A percentile compares a stretch with the other conserved stretches of the same genome.
phyloP scores from a whole-genome alignment of 2,797 vertebrate genomes.

The Sciurus vulgaris region DNA sequence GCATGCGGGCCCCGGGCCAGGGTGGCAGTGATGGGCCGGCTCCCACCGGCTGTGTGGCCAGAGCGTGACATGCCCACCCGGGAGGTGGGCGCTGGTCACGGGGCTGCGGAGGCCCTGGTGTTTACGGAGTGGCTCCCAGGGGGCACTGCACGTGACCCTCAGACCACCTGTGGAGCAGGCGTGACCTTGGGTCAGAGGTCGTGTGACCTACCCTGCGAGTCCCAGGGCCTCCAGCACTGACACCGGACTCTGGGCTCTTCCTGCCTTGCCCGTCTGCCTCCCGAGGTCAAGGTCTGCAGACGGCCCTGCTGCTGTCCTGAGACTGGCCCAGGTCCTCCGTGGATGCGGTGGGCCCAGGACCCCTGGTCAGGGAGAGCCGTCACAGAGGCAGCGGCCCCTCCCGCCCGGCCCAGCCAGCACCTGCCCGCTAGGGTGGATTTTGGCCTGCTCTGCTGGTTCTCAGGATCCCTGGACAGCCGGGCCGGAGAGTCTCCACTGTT shows the following conservation, averaged over 20 bases:
- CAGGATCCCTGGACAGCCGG: slow-evolving; percentile 28
- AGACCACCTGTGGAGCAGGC: background rate
- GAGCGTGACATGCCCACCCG: background rate
- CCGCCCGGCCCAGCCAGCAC: background rate
- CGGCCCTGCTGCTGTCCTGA: background rate
- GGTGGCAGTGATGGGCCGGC: background rate
- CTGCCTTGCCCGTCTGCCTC: background rate
- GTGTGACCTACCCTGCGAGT: background rate
- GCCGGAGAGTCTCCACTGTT: slow-evolving; percentile 71
- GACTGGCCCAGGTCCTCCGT: background rate
- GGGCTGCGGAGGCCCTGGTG: fast-evolving
- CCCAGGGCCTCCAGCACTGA: background rate
- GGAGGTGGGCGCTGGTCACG: fast-evolving
- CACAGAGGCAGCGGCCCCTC: no score
- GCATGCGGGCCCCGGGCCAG: fast-evolving
- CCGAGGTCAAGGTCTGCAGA: background rate
- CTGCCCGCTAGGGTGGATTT: no score
- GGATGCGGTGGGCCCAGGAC: background rate
- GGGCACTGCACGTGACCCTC: background rate
- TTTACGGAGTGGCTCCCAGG: background rate
- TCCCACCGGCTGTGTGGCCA: background rate
- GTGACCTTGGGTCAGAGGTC: background rate
- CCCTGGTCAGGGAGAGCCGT: background rate
- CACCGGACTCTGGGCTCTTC: background rate
- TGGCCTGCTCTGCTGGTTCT: background rate